Evolutionary conservation across 2,797 vertebrate genomes (phyloP), one percentile per base, ranked within the genome.

Genomic region (Dicrostonyx torquatus): DNA sequence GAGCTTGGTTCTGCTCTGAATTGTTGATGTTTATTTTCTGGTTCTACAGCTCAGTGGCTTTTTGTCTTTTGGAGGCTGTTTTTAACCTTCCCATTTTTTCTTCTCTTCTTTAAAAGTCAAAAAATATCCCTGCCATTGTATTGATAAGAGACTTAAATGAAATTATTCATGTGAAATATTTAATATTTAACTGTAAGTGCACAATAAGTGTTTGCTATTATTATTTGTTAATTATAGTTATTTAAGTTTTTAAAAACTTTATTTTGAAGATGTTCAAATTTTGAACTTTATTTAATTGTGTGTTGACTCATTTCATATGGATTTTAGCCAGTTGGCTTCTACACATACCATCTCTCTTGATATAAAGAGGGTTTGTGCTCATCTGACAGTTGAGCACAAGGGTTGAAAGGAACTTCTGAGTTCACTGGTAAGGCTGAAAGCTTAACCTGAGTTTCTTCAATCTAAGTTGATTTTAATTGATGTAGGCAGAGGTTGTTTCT

Each of bases 381-480:
- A 89, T 94, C 97, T 95, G 94, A 88, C 24, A 76, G 45, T 66
- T 90, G 58, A 93, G 43, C 79, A 37, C 73, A 53, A 22, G 75
- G 43, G 91, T 48, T 40, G 29, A 84, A 66, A 79, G 66, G 75
- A 14, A 91, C 1, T 76, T 82, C 60, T 84, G 48, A 93, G 20
- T 14, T 91, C 3, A 68, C 50, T 87, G 86, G 15, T 85, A 84
- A 62, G 76, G 14, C n/a, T 95, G n/a, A 60, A 90, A 34, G 78
- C 90, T 95, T 48, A 75, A 72, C 43, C 29, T n/a, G 43, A 82
- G n/a, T 91, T 34, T 90, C 12, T 95, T 90, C 40, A 60, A 58
- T 55, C 70, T 24, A 80, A 72, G 13, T 89, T 48, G 68, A 7
- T 68, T 11, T n/a, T 89, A 17, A 92, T 90, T 55, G 6, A 55